Evolutionary conservation across 1,140 invertebrate species (phyloP), one percentile per base, ranked within the genome.

Genomic region (Drosophila fuyamai): DNA sequence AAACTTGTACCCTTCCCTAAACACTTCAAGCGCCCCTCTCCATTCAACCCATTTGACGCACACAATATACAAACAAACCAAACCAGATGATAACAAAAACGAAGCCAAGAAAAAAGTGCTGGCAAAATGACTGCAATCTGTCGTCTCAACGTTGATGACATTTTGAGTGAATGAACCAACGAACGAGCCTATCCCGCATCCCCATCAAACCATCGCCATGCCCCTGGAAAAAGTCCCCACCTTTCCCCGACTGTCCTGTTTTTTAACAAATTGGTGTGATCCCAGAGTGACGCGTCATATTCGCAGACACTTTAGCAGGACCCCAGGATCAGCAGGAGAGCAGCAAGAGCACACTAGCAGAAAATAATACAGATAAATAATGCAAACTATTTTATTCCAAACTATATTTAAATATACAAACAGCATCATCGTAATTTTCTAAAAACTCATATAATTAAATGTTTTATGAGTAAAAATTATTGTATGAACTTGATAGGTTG

Each of bases 201-300:
- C 38, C 36, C 12, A 40, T 40, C 16, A 50, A 29, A 50, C 59
- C 59, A 43, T 51, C 43, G 46, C 38, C 32, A 16, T 10, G 13
- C 46, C 32, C 51, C 23, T 41, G 27, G 13, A 27, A 29, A 47
- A 44, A 29, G 3, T 10, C 27, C 61, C 38, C 32, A 23, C 72
- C 38, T 27, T 40, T 18, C 61, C 16, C 23, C 35, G 41, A 41
- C 48, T 46, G 57, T 46, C 46, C 62, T 63, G 76, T 85, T 85
- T 85, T 86, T 86, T 86, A 88, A 86, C 82, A 86, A 86, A 86
- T 86, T 86, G 82, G 82, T 86, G 82, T 86, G 82, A 86, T 86
- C 82, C 83, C 79, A 76, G 82, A 86, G 82, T 86, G 82, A 86
- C 82, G 83, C 82, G 83, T 86, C 82, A 86, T 86, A 86, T 86